Conservation (phyloP, 1,140 invertebrate genomes). For the Nephotettix cincticeps region DNA sequence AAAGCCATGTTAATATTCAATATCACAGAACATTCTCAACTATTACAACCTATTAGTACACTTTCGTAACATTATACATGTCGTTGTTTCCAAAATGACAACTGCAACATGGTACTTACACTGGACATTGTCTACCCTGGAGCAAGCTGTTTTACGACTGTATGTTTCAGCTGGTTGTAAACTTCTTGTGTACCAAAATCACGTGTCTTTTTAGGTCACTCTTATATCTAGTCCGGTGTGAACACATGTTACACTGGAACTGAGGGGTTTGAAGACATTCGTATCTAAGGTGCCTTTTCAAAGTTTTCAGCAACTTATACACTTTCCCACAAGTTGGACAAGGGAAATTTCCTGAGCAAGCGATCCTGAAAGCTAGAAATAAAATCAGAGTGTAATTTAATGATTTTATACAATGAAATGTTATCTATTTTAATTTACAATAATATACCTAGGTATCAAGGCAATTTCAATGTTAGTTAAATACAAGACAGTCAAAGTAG, state of each 20-base stretch:
- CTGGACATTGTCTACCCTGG: too few relatives aligned
- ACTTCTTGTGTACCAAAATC: conserved; percentile 58
- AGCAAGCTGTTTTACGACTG: too few relatives aligned
- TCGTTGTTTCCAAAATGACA: too few relatives aligned
- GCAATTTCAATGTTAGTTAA: too few relatives aligned
- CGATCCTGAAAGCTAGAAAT: not conserved
- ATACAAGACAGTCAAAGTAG: too few relatives aligned
- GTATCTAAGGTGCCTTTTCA: conserved; percentile 47
- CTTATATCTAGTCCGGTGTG: conserved; percentile 39
- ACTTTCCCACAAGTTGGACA: conserved; percentile 44
- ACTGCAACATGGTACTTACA: too few relatives aligned
- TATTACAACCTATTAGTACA: too few relatives aligned
- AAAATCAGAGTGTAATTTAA: not conserved
- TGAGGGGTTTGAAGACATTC: conserved; percentile 49
- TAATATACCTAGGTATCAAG: too few relatives aligned
- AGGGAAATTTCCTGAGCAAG: not conserved
- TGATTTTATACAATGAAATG: not conserved
- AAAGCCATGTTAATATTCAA: too few relatives aligned
- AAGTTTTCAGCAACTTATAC: conserved; percentile 38
- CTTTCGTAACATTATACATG: too few relatives aligned
- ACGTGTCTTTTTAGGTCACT: conserved; percentile 33
- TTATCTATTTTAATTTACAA: too few relatives aligned
- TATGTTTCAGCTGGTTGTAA: conserved; percentile 52
- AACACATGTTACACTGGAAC: conserved; percentile 44
- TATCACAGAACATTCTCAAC: too few relatives aligned